Evolutionary conservation across 2,113 vertebrate genomes (phyloP), one percentile per base, ranked within the genome.

Genomic region (Austrofundulus limnaeus): DNA sequence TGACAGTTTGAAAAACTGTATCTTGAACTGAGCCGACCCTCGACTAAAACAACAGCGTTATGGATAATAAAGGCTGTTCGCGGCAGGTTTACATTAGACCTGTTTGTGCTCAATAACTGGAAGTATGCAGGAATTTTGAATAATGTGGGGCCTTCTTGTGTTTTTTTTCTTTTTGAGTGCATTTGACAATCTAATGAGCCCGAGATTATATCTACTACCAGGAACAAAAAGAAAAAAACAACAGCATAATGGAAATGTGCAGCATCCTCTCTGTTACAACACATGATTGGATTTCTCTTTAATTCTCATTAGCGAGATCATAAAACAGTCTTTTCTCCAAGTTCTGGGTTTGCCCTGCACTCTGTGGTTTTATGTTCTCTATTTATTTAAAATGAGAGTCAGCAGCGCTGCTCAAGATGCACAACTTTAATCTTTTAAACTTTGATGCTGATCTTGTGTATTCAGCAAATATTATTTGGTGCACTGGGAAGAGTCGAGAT

Each of bases 181-280:
- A n/a, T n/a, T n/a, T n/a, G n/a, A n/a, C 78, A 75, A 61, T 62
- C 64, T 80, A 83, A 87, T 85, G 81, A 83, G 49, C 75, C 73
- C 48, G 21, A 28, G 47, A 65, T 16, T 51, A 83, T 80, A 52
- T 78, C 80, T 82, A 38, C 50, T 63, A 72, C 34, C 62, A 69
- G 79, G 71, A 75, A 28, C 28, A 28, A 28, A 28, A 28, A 28
- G 7, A 74, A 65, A 76, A n/a, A n/a, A n/a, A n/a, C n/a, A 28
- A 50, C 59, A 55, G 50, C 9, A 43, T 78, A 77, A 83, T 61
- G 79, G 77, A 74, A 66, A 74, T 69, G 64, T 43, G 61, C 58
- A 48, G 78, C 70, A 51, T 57, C 58, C 65, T 69, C 31, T 73
- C 42, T 57, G 52, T 70, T 61, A 52, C 70, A 59, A 77, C 62